Base-by-base conservation (phyloP, 2,797 vertebrate genomes). In the Tamandua tetradactyla region DNA sequence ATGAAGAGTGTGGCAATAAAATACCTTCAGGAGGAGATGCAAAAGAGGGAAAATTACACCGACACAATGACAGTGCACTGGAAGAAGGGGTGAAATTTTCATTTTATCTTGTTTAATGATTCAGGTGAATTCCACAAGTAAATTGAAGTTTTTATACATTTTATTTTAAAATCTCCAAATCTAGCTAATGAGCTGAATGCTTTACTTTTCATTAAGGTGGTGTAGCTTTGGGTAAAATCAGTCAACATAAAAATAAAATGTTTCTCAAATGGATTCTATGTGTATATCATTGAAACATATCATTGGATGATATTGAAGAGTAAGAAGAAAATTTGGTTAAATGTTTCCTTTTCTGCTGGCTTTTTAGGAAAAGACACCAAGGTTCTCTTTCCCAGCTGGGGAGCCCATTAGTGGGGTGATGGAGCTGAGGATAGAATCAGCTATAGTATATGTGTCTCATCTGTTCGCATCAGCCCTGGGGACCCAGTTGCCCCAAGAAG, bases 261-360 rank as follows among this genome's bases (percentile, higher is more conserved):
- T 72, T 80, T 89, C 44, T 94, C 49, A 79, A 91, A 94, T 49
- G 18, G 72, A 47, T 59, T 62, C 27, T 68, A 74, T 11, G 40
- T 47, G 14, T 84, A 57, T 49, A 37, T 32, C 32, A 18, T 78
- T 78, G 17, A 55, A 78, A n/a, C 47, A 40, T 47, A 82, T 71
- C 69, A 78, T 35, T 62, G 7, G 68, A 88, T 81, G 37, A 80
- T 88, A 91, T 25, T 93, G 91, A 93, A 97, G 94, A 94, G 95
- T 95, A 57, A 94, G 82, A 61, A 93, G 97, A 97, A 52, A 96
- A n/a, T n/a, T 94, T 96, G 93, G 91, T 89, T 93, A 94, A 96
- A 94, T 96, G 95, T 93, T 94, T 98, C 92, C 84, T 97, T 97
- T 87, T 97, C 88, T 97, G 85, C 87, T 95, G 72, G 94, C 95